These are phyloP conservation scores for Toxotes chatareus DNA, from an alignment of 2,113 vertebrate species.

Conservation along the genomic window DNA sequence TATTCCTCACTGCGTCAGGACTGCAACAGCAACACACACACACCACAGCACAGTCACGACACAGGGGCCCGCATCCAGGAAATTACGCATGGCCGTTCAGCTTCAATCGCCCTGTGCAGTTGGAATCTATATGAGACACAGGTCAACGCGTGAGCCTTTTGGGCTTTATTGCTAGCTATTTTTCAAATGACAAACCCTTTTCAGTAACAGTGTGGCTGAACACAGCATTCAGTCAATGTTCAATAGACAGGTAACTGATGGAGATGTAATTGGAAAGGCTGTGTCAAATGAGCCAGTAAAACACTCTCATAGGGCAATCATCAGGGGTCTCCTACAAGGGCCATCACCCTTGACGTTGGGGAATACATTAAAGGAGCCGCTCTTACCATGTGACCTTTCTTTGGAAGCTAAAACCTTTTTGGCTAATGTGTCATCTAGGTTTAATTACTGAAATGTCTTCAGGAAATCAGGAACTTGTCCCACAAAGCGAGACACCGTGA, in stretches of 20 bases:
- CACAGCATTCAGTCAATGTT: slow-evolving; percentile 60
- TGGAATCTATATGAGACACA: slow-evolving; percentile 43
- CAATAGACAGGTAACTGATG: slow-evolving; percentile 62
- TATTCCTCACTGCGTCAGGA: slow-evolving; percentile 59
- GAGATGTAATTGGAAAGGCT: slow-evolving; percentile 75
- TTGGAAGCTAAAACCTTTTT: slow-evolving; percentile 10
- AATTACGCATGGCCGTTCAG: slow-evolving; percentile 62
- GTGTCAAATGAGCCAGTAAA: slow-evolving; percentile 78
- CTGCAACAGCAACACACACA: slow-evolving; percentile 56
- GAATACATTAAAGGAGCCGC: slow-evolving; percentile 26
- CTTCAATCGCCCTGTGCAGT: slow-evolving; percentile 22
- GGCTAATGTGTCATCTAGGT: not conserved
- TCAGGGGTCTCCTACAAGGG: slow-evolving; percentile 47
- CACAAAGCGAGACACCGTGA: not conserved
- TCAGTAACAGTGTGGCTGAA: slow-evolving; percentile 44
- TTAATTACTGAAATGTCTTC: slow-evolving; percentile 14
- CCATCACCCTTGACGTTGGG: slow-evolving; percentile 40
- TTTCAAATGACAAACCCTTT: slow-evolving; percentile 66
- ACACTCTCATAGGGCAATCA: slow-evolving; percentile 70
- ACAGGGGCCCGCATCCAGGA: slow-evolving; percentile 52
- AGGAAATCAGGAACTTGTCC: not conserved
- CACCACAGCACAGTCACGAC: slow-evolving; percentile 68
- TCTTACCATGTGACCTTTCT: slow-evolving; percentile 23
- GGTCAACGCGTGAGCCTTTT: slow-evolving; percentile 21
- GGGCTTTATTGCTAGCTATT: slow-evolving; percentile 64